Percentiles rank a stretch among this genome's conserved stretches.
phyloP scores from a whole-genome alignment of 2,888 invertebrate species.

The Mystacides longicornis region DNA sequence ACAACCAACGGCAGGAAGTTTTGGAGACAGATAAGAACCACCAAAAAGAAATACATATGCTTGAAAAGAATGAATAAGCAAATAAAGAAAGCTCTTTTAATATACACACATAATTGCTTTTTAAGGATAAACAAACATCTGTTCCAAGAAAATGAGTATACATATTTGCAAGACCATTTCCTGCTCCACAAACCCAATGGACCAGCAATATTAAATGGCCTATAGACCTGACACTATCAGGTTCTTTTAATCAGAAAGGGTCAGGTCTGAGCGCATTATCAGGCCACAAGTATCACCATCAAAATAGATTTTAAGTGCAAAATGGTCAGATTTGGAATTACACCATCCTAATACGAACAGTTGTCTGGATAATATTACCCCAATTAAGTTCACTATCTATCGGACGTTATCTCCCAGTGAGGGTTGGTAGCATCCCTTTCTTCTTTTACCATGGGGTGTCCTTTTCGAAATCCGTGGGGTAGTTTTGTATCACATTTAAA shows the following conservation, averaged over 20 bases:
- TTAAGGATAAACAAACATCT: too few relatives aligned
- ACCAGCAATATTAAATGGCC: too few relatives aligned
- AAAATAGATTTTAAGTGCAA: conserved; percentile 25
- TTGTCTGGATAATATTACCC: conserved; percentile 24
- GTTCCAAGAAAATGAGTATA: too few relatives aligned
- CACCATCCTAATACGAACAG: conserved; percentile 17
- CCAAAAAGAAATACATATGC: too few relatives aligned
- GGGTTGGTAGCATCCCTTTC: conserved; percentile 18
- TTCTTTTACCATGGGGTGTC: background rate
- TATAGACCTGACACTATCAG: too few relatives aligned
- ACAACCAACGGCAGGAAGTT: too few relatives aligned
- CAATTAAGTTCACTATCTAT: conserved; percentile 25
- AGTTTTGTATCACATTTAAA: background rate
- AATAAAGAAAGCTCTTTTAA: too few relatives aligned
- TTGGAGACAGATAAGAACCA: too few relatives aligned
- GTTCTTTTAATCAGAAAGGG: background rate
- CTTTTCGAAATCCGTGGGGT: background rate
- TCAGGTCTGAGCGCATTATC: conserved; percentile 7
- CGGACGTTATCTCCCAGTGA: conserved; percentile 15
- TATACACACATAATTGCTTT: too few relatives aligned
- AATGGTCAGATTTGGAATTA: conserved; percentile 18
- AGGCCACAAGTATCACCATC: conserved; percentile 9
- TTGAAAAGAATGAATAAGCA: too few relatives aligned
- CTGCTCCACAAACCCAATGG: too few relatives aligned
- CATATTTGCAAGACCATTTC: too few relatives aligned